Base-by-base conservation (phyloP, 2,888 invertebrate genomes). In the Cerastis leucographa region DNA sequence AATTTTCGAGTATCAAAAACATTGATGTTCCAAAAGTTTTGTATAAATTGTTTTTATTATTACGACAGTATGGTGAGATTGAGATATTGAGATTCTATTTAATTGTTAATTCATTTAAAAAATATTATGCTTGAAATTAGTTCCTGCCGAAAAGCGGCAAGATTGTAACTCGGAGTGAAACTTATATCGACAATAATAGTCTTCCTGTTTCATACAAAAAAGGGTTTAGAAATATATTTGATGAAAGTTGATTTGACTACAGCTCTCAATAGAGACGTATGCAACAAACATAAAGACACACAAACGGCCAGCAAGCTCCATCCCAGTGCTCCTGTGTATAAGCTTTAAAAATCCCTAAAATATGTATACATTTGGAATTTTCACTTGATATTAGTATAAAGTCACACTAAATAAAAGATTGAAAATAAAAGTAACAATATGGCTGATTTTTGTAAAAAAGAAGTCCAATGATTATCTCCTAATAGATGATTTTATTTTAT, bases 261-360 rank as follows among this genome's bases (percentile, higher is more conserved):
- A 25, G 12, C 0, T 46, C 25, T 64, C 62, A 44, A 67, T 35
- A 72, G 44, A 66, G 69, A 86, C 76, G 46, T 71, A 71, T 71
- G 80, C 76, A 54, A 81, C 79, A 76, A 78, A 82, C 81, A 88
- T 74, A 86, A 17, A 81, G 76, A 86, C 83, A 87, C 76, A 86
- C 84, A 85, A 82, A 88, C 81, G 91, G 94, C 93, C 95, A 94
- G 95, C 95, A 95, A 95, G 95, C 95, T 93, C 95, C 95, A 92
- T 90, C 94, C 95, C 94, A 91, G 93, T 94, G 95, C 93, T 90
- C 80, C 85, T 89, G 87, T 91, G 94, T 91, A 92, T 81, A 94
- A 94, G 93, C 94, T 87, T 64, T 76, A 9, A 76, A 78, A 81
- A 84, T 64, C 82, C 84, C 83, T 87, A 89, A 73, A n/a, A 80